Evolutionary conservation across 2,797 vertebrate species (phyloP), one percentile per base, ranked within the genome.

Genomic region (Manis crassicaudata): DNA sequence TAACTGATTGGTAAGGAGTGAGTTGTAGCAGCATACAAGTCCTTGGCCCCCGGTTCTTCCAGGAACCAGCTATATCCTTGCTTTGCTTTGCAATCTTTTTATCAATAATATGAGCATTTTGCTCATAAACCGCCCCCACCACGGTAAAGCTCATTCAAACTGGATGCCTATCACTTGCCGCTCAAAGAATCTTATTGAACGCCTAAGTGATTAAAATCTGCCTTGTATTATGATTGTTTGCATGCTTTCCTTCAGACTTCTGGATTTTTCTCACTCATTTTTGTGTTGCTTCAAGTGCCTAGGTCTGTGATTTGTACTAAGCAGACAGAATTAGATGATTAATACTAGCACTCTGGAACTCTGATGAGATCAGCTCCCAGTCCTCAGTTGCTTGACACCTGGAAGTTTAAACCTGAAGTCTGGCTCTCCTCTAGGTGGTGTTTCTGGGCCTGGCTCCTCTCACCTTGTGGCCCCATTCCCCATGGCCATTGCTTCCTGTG

Each of bases 91-190:
- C 54, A 14, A 25, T 92, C 25, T 56, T 54, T 76, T 89, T 43
- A 83, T 37, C 13, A 75, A 11, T 91, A 88, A 70, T 40, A 43
- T 68, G 35, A 84, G 21, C 46, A 85, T 68, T 43, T 43, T 50
- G 77, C 72, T 67, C 65, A 92, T 63, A 67, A 92, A 82, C 43
- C 43, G 43, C 12, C 52, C 37, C 82, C 79, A 46, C 46, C 46
- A 46, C 85, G 13, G 72, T 84, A 91, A 83, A 67, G 27, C 17
- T 77, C 27, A 77, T 81, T 96, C 62, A 93, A 72, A 88, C 25
- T 76, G 10, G 25, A 60, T 81, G 52, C 43, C 85, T 79, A n/a
- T 80, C 73, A 65, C 46, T 85, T 40, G 40, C 35, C 54, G 65
- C 25, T 52, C 86, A 76, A 60, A 63, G 81, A 65, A 6, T 75